These are phyloP conservation scores for Crocodylus rhombifer DNA, from an alignment of 2,797 vertebrate species.

Conservation along the genomic window DNA sequence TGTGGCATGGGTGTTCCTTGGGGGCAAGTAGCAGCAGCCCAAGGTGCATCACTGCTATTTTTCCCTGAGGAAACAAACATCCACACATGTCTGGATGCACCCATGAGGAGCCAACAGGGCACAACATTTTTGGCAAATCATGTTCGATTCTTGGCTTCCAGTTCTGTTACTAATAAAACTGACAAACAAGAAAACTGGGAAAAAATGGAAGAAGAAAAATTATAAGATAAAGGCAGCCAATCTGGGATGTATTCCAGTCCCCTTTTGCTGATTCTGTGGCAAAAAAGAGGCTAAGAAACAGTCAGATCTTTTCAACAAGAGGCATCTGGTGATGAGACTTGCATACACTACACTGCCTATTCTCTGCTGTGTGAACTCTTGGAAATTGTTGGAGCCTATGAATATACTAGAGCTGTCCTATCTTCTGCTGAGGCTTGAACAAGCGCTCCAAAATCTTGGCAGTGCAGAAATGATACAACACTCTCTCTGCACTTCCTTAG, in stretches of 20 bases:
- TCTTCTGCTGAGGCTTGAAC: not conserved
- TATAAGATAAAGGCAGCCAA: not conserved
- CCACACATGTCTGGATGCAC: too few species aligned
- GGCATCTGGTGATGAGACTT: not conserved
- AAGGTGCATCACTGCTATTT: too few species aligned
- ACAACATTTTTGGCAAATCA: not conserved
- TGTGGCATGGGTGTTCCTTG: too few species aligned
- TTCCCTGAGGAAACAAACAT: too few species aligned
- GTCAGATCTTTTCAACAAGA: not conserved
- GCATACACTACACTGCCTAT: not conserved
- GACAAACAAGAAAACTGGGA: not conserved
- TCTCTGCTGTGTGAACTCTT: not conserved
- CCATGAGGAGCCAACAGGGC: not conserved
- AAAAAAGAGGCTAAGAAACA: not conserved
- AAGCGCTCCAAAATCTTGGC: not conserved
- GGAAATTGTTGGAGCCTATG: not conserved
- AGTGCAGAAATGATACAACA: not conserved
- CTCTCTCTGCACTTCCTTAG: not conserved
- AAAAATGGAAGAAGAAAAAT: not conserved
- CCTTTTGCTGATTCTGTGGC: not conserved
- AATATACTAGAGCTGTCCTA: not conserved
- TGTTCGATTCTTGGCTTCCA: not conserved
- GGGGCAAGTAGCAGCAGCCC: too few species aligned
- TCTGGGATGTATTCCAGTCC: not conserved
- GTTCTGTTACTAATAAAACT: rapidly evolving